Evolutionary conservation across 2,888 invertebrate genomes (phyloP), one percentile per base, ranked within the genome.

Genomic region (Yponomeuta cagnagella): DNA sequence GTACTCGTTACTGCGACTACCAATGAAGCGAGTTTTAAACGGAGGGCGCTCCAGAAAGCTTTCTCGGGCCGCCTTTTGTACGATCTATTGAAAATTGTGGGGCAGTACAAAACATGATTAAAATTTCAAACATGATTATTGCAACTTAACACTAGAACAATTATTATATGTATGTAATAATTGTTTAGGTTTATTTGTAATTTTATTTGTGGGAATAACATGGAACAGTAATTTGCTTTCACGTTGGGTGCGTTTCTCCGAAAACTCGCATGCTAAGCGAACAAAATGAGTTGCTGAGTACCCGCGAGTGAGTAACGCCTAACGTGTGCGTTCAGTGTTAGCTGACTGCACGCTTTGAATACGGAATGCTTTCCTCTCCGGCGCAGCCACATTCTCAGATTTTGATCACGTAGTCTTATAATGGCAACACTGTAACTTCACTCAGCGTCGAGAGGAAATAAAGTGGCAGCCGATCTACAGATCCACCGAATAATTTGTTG

Each of bases 361-460:
- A 70, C 70, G 66, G 69, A 58, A 58, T 58, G 12, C 12, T 58
- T 58, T 58, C 52, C 52, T 23, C 68, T n/a, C 70, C 48, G n/a
- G 63, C 58, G 72, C 52, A 58, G 72, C 72, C 71, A 73, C 73
- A 71, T 72, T 71, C 72, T 72, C 70, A 71, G 71, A 77, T 76
- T 76, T 77, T 74, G 73, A 76, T 76, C 77, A 77, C 78, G 77
- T 78, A 72, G 72, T 67, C 71, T 72, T 74, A 72, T 75, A 76
- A 76, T 76, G 74, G 68, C 68, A 68, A 43, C 68, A 33, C 68
- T 43, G 68, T 68, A 15, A 48, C 68, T 68, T 68, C 68, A 48
- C 68, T 68, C 48, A 48, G 12, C 68, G 68, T 10, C 43, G 68
- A 43, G 68, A 48, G 68, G 68, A 68, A 68, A 68, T 68, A 68